Percentiles rank a stretch among this genome's conserved stretches.
These are phyloP conservation scores for Isurus oxyrinchus DNA, from an alignment of 2,113 vertebrate species.

Conservation along the genomic window DNA sequence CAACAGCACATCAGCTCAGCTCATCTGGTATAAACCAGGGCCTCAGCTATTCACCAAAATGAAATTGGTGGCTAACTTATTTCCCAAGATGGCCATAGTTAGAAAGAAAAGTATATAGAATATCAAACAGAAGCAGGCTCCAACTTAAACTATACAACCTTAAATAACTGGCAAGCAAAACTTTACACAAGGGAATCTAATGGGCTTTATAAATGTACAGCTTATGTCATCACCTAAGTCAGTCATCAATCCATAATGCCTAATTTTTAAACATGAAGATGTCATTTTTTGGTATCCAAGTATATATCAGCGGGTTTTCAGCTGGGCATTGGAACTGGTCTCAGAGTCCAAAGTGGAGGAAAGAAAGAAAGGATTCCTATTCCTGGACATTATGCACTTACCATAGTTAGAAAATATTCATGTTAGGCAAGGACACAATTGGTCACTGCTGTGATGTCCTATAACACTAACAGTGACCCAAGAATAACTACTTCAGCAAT, in stretches of 20 bases:
- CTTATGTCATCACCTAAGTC: background rate
- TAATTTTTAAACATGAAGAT: background rate
- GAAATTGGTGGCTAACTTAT: background rate
- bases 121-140: background rate
- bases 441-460: background rate
- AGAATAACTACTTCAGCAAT: background rate
- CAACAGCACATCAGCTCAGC: background rate
- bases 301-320: background rate
- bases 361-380: background rate
- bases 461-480: background rate
- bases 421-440: background rate
- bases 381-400: background rate
- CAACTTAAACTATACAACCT: background rate
- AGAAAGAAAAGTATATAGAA: background rate
- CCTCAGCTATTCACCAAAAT: background rate
- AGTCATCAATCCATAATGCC: background rate
- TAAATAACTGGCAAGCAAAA: background rate
- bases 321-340: background rate
- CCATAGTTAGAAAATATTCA: background rate
- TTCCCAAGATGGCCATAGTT: background rate
- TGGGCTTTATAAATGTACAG: background rate
- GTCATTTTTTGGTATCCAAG: background rate
- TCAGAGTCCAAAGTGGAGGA: background rate
- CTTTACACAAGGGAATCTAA: background rate
- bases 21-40: background rate